Base-by-base conservation (phyloP, 2,113 vertebrate species). In the Calcarius ornatus region DNA sequence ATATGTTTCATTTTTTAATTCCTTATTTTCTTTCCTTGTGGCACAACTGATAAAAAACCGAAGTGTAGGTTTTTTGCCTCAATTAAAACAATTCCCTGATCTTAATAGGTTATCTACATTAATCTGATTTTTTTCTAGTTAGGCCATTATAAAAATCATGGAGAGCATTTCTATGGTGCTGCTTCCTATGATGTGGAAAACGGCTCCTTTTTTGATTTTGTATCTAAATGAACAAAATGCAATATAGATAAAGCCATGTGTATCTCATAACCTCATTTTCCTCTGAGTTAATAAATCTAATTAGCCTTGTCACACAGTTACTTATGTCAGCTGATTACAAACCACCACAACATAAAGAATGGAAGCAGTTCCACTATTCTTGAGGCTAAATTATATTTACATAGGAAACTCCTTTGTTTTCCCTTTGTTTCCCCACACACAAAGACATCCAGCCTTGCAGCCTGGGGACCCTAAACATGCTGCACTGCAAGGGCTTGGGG, bases 401-500 rank as follows among this genome's bases (percentile, higher is more conserved):
- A 5, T 27, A 14, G 30, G 35, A 56, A 86, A n/a, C 6, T 33
- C 22, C 27, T 88, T 57, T 61, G 45, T 64, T 78, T 71, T 71
- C 21, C 61, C 16, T 30, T 38, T 91, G 24, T 35, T 76, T 48
- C 35, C 31, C 21, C 13, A 2, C 12, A 19, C 12, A 12, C 0
- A 1, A 38, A 53, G 10, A 4, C n/a, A 56, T 40, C 15, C 17
- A 56, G 20, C 24, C 43, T 68, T 94, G 68, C 27, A 50, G 5
- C 47, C 18, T 13, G 17, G 37, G 33, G 2, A 51, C 28, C 5
- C 5, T 14, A 14, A 76, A 15, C 0, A 1, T 17, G 50, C 35
- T 64, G 9, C 24, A 2, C 8, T 30, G 8, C 5, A 6, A 35
- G 21, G 60, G 33, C 35, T 19, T 2, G 0, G 7, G 0, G 2